Conservation (phyloP, 2,888 invertebrate genomes). For the Aspidapion aeneum region DNA sequence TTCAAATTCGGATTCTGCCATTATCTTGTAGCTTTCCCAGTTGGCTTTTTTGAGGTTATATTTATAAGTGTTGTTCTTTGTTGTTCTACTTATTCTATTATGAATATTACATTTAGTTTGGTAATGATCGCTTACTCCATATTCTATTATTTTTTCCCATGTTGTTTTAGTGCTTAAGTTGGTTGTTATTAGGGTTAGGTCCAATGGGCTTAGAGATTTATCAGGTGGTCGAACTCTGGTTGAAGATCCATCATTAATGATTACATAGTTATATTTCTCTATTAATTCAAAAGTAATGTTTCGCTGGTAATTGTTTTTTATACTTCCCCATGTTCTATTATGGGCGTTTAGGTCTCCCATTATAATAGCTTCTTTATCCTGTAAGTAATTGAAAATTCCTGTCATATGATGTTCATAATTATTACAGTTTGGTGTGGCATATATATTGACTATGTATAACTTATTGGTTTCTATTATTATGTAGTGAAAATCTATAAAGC, state of each 20-base stretch:
- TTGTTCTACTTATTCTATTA: not conserved
- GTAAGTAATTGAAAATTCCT: not conserved
- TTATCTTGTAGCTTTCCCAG: not conserved
- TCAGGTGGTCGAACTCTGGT: not conserved
- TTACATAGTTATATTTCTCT: not conserved
- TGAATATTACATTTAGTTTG: not conserved
- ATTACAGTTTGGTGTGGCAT: not conserved
- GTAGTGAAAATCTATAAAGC: not conserved
- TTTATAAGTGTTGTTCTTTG: not conserved
- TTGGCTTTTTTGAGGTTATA: not conserved
- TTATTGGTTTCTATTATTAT: not conserved
- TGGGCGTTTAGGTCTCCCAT: conserved; percentile 11
- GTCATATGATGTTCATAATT: not conserved
- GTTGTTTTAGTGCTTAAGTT: not conserved
- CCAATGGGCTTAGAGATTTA: not conserved
- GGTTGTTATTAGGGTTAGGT: not conserved
- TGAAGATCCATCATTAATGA: conserved; percentile 6
- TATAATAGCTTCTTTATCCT: not conserved
- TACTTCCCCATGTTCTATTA: conserved; percentile 7
- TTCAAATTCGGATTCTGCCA: not conserved
- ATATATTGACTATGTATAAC: conserved; percentile 1
- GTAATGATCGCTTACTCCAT: conserved; percentile 5
- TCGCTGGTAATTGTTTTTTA: not conserved
- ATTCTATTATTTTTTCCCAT: not conserved
- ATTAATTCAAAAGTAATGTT: not conserved